Evolutionary conservation across 2,113 vertebrate genomes (phyloP).

Genomic region (Callocephalon fimbriatum): DNA sequence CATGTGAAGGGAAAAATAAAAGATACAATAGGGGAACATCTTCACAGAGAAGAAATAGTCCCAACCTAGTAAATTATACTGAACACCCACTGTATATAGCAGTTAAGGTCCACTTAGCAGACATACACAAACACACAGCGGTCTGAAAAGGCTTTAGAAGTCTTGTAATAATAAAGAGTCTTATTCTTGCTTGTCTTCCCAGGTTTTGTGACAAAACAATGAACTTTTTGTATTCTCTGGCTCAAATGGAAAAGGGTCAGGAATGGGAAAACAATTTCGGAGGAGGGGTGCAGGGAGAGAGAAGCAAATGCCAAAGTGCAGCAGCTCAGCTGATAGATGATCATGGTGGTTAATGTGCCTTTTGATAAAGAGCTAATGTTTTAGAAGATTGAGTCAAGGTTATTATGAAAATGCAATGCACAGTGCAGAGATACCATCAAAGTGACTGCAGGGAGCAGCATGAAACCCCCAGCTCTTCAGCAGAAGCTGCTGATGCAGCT

Average conservation of each 20-base stretch:
- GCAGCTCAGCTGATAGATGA: constrained; percentile 2
- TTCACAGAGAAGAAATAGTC: background rate
- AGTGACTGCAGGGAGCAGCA: background rate
- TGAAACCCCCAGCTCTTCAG: constrained; percentile 36
- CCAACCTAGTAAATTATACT: constrained; percentile 44
- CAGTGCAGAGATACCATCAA: constrained; percentile 40
- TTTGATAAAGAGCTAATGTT: constrained; percentile 58
- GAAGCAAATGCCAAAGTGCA: constrained; percentile 55
- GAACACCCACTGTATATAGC: constrained; percentile 47
- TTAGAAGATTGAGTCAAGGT: constrained; percentile 52
- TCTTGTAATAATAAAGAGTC: constrained; percentile 66
- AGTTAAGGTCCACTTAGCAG: constrained; percentile 67
- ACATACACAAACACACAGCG: constrained; percentile 47
- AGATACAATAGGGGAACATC: constrained; percentile 11
- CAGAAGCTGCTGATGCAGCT: constrained; percentile 61
- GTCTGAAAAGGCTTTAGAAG: constrained; percentile 64
- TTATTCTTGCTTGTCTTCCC: constrained; percentile 71
- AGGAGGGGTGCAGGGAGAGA: background rate
- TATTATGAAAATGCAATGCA: constrained; percentile 5
- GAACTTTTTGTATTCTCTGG: constrained; percentile 66
- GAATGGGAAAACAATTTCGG: constrained; percentile 36
- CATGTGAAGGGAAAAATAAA: background rate
- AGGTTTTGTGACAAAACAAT: constrained; percentile 71
- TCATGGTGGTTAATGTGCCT: background rate
- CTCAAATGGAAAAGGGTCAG: constrained; percentile 48